Percentiles rank a stretch among this genome's conserved stretches.
Evolutionary conservation across 2,797 vertebrate genomes (phyloP).

Genomic region (Neoniphon sammara): DNA sequence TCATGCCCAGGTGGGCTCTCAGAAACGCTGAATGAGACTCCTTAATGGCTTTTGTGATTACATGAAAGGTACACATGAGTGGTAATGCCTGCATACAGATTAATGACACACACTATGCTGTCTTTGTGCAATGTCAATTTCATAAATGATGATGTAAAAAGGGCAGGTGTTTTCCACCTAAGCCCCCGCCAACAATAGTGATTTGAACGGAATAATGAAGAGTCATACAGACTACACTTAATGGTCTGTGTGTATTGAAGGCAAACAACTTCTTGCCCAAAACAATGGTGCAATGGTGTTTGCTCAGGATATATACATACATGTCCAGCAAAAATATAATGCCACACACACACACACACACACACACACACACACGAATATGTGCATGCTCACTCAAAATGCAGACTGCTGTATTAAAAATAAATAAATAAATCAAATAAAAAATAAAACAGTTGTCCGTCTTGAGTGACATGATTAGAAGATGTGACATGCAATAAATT

Average conservation of each 20-base stretch:
- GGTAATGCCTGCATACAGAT: slow-evolving; percentile 66
- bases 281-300: slow-evolving; percentile 60
- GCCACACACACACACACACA: slow-evolving; percentile 11
- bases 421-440: too few species aligned
- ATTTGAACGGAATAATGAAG: slow-evolving; percentile 51
- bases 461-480: too few species aligned
- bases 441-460: too few species aligned
- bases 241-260: slow-evolving; percentile 52
- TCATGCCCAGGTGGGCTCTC: slow-evolving; percentile 68
- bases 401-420: slow-evolving; percentile 18
- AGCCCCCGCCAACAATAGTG: slow-evolving; percentile 52
- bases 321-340: slow-evolving; percentile 34
- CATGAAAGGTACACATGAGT: slow-evolving; percentile 69
- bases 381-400: neutral
- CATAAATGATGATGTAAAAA: slow-evolving; percentile 63
- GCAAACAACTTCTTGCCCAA: slow-evolving; percentile 43
- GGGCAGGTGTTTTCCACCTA: slow-evolving; percentile 73
- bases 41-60: slow-evolving; percentile 66
- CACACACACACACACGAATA: neutral
- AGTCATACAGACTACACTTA: slow-evolving; percentile 46
- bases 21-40: slow-evolving; percentile 64
- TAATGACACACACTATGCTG: slow-evolving; percentile 51
- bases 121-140: slow-evolving; percentile 65
- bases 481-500: neutral
- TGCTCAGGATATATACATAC: slow-evolving; percentile 49